Base-by-base conservation (phyloP, 1,140 invertebrate species). In the Pinna nobilis region DNA sequence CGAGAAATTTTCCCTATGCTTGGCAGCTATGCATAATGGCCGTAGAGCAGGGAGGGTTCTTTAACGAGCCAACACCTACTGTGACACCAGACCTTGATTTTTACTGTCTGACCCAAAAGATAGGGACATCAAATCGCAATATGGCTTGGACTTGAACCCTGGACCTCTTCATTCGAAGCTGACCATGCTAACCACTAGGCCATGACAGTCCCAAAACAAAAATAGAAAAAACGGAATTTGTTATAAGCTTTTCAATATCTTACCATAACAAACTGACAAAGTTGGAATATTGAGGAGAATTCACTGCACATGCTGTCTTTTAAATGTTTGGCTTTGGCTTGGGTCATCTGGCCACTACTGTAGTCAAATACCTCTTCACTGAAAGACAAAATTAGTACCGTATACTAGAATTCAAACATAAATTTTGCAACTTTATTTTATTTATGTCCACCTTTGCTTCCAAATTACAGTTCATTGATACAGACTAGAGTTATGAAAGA, bases 231-330 rank as follows among this genome's bases (percentile, higher is more conserved):
- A 1, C 4, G 4, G 18, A 9, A 32, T 6, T 55, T 28, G 4
- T 35, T 9, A 7, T 39, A 37, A 23, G n/a, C 13, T 68, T 35
- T 23, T 23, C 9, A 23, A 25, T 23, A n/a, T 87, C 88, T 89
- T 86, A 92, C 92, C 92, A 99, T 92, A 23, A 99, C 97, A 92
- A 96, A 98, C 87, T 98, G 96, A 90, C 98, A 99, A 6, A 99
- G 92, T 82, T 96, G 94, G 89, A 99, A 99, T 78, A 99, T 98
- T 88, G 98, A 96, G 75, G 96, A 96, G 90, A 99, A 99, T 89
- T 99, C 97, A 57, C 94, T 94, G 91, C 98, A 99, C 97, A 99
- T 99, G n/a, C 97, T 97, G 88, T 99, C 97, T 90, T 99, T 99
- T 7, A 99, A 91, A 91, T 99, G 97, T 90, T 99, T 99, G 0